phyloP scores from a whole-genome alignment of 1,140 invertebrate genomes.

The Hormaphis cornu region DNA sequence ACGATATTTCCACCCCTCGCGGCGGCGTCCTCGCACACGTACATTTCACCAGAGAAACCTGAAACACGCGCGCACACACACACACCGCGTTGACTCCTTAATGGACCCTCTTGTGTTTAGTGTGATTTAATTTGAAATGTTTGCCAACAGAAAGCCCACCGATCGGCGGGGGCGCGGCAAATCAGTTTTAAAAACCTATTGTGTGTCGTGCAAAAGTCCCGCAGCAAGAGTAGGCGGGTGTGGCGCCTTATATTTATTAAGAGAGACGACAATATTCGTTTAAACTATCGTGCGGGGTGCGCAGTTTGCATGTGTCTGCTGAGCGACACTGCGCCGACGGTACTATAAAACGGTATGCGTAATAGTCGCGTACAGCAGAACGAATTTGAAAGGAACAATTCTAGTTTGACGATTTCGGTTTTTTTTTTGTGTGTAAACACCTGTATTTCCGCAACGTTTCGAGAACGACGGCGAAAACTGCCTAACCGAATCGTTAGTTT shows the following conservation, averaged over 20 bases:
- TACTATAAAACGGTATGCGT: neutral
- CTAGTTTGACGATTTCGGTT: too few relatives aligned
- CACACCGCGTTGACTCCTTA: slow-evolving; percentile 9
- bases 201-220: too few relatives aligned
- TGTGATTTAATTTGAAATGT: slow-evolving; percentile 29
- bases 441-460: too few relatives aligned
- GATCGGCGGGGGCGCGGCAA: neutral
- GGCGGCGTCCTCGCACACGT: neutral
- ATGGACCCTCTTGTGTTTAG: slow-evolving; percentile 30
- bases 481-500: too few relatives aligned
- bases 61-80: neutral
- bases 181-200: slow-evolving; percentile 22
- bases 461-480: too few relatives aligned
- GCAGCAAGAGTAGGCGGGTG: too few relatives aligned
- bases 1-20: too few relatives aligned
- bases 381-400: neutral
- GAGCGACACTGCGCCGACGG: neutral
- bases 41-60: neutral
- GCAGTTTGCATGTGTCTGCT: too few relatives aligned
- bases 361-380: neutral
- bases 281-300: too few relatives aligned
- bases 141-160: neutral
- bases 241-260: too few relatives aligned
- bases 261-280: too few relatives aligned
- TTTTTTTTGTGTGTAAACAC: too few relatives aligned